Evolutionary conservation across 2,113 vertebrate species (phyloP).

Genomic region (Tachysurus fulvidraco): DNA sequence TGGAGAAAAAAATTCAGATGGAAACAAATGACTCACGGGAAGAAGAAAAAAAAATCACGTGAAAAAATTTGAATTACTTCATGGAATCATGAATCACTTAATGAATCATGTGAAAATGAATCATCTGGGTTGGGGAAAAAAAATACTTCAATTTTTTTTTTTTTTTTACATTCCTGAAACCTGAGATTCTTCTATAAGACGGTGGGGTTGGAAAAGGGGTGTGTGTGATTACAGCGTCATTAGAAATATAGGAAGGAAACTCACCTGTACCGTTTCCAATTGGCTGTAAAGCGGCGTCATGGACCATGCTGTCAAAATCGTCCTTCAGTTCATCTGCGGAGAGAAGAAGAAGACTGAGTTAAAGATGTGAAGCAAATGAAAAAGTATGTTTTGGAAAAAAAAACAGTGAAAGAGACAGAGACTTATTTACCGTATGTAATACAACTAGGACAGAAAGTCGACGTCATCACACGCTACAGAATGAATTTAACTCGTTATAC

Average conservation of each 20-base stretch:
- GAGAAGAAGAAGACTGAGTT: conserved; percentile 50
- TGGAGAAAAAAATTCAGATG: neutral
- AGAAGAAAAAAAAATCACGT: neutral
- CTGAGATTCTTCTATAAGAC: neutral
- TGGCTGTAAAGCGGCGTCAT: conserved; percentile 85
- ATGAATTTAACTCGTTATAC: conserved; percentile 7
- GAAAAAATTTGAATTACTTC: neutral
- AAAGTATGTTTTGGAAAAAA: too few relatives aligned
- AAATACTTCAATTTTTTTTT: neutral
- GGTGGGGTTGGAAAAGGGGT: neutral
- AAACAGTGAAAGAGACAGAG: conserved; percentile 70
- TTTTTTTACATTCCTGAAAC: neutral
- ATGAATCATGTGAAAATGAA: neutral
- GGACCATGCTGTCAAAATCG: conserved; percentile 92
- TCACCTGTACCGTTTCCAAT: conserved; percentile 95
- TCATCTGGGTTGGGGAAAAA: neutral
- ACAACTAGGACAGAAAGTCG: conserved; percentile 69
- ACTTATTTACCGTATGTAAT: conserved; percentile 89
- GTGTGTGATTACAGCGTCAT: neutral
- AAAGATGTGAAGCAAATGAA: conserved; percentile 63
- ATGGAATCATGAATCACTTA: neutral
- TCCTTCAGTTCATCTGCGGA: conserved; percentile 97
- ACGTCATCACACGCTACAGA: conserved; percentile 67
- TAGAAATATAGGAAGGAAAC: conserved; percentile 39
- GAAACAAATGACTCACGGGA: neutral